phyloP scores from a whole-genome alignment of 37 sponge, comb jelly and placozoan genomes.

The Geodia barretti region DNA sequence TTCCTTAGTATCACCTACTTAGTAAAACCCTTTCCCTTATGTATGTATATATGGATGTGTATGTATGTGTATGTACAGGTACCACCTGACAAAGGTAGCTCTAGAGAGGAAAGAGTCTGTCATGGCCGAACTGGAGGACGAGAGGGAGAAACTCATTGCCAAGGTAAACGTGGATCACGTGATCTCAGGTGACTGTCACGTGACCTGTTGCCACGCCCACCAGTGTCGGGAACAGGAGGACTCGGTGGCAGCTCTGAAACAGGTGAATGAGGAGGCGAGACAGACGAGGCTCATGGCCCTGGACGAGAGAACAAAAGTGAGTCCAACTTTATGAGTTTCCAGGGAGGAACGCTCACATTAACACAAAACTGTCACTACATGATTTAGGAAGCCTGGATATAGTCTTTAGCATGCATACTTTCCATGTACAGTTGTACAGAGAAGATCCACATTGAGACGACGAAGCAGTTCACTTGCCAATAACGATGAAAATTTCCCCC shows the following conservation, averaged over 20 bases:
- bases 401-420: neutral
- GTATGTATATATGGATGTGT: conserved; percentile 1
- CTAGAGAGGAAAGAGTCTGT: conserved; percentile 15
- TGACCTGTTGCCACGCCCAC: neutral
- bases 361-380: too few relatives aligned
- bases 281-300: conserved; percentile 34
- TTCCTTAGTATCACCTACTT: too few relatives aligned
- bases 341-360: too few relatives aligned
- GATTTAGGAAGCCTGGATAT: neutral
- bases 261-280: conserved; percentile 39
- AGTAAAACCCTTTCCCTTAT: neutral
- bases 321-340: neutral
- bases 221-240: conserved; percentile 30
- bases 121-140: conserved; percentile 12
- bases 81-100: conserved; percentile 43
- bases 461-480: too few relatives aligned
- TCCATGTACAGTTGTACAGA: too few relatives aligned
- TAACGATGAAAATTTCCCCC: too few relatives aligned
- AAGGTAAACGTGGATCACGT: neutral
- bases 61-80: conserved; percentile 31
- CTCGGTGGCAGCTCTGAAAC: conserved; percentile 8
- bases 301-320: conserved; percentile 58
- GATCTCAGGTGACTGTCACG: neutral
- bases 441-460: too few relatives aligned
- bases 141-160: conserved; percentile 5